Evolutionary conservation across 2,888 invertebrate species (phyloP), one percentile per base, ranked within the genome.

Genomic region (Prenolepis imparis): DNA sequence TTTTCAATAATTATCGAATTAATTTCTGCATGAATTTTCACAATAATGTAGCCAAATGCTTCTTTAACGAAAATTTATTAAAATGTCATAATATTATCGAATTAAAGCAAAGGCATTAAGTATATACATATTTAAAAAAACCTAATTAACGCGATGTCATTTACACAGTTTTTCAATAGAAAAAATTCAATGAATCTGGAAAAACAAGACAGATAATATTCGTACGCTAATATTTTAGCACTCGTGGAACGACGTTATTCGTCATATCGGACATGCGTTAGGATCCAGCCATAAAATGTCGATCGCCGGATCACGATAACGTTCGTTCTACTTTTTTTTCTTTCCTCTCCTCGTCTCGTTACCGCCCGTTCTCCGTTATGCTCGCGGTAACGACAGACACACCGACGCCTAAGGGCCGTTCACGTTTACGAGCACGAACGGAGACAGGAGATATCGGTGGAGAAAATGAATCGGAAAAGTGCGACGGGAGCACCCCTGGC

Each of bases 391-490:
- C 92, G 92, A 87, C 88, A 86, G 88, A 88, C 89, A 90, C 84
- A 87, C 88, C 91, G 91, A 93, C 92, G 92, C 91, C 90, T 91
- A 92, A 92, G 93, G 91, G 92, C 92, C 92, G 91, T 93, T 93
- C 91, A 88, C 93, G 88, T 93, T 93, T 93, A 93, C 92, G 93
- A 93, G 89, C 90, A 86, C 84, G 89, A 89, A 89, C 86, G 89
- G 86, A 89, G 90, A 91, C 90, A 68, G 82, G 87, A 88, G 91
- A 91, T 91, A 91, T 91, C 92, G 89, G 85, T 87, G 88, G 87
- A 87, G 92, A 92, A 93, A 93, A 92, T 91, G 92, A 91, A 91
- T 92, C 88, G 91, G 90, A 93, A 93, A 93, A 93, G 88, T 92
- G 91, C 91, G 91, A 87, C 90, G 87, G 90, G 90, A 90, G 89